Base-by-base conservation (phyloP, 2,113 vertebrate genomes). In the Gopherus flavomarginatus region DNA sequence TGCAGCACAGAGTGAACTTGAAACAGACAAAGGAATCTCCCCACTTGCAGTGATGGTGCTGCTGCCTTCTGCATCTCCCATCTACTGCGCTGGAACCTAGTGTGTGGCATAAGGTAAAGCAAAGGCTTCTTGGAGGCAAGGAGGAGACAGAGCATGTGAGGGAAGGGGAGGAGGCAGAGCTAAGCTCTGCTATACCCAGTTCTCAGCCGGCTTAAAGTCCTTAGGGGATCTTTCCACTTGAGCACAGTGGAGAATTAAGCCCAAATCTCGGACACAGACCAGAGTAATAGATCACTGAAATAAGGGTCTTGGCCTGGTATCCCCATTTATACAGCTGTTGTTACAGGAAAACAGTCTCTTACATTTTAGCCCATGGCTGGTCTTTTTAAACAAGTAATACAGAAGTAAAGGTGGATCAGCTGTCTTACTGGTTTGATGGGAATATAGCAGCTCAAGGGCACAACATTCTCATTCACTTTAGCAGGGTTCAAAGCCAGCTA, bases 61-160 rank as follows among this genome's bases (percentile, higher is more conserved):
- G 62, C 62, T 65, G 62, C 62, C 14, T 65, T 65, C 31, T 35
- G 31, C 29, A 5, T 0, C 35, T 77, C 52, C 35, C 0, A 0
- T 44, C 50, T 0, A 50, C 59, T 0, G 0, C 5, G 11, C 19
- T 24, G 22, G 19, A 44, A 21, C 72, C 31, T 21, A 24, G 19
- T 12, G 5, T 38, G 8, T 75, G 72, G n/a, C 22, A 42, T 42
- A 24, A 24, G 72, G 22, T 22, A 50, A 72, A 9, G 65, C 59
- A 62, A 17, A 35, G 31, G 6, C 29, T 13, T 16, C 35, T 16
- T 38, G 2, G 17, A 12, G 65, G 65, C 35, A 21, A 16, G 35
- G 16, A 21, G 31, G 29, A 50, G 31, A 8, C 13, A 65, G 31
- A 17, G 12, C 29, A 65, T 22, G 19, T n/a, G n/a, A 27, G 11